These are phyloP conservation scores for Drosophila bocqueti DNA, from an alignment of 1,140 invertebrate genomes.

Conservation along the genomic window DNA sequence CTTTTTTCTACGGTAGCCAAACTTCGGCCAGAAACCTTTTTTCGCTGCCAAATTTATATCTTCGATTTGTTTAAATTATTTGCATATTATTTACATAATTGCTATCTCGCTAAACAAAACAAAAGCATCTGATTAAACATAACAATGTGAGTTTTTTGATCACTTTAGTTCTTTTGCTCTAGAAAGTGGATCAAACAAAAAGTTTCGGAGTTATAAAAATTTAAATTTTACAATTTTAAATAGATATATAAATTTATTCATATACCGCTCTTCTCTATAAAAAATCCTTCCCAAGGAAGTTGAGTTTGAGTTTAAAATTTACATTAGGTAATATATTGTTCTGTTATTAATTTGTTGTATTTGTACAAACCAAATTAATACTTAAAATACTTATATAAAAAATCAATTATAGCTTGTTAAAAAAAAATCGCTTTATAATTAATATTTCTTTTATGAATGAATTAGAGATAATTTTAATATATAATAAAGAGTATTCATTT, in stretches of 20 bases:
- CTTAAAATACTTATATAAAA: no score
- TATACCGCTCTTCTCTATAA: background rate
- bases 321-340: no score
- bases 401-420: no score
- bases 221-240: background rate
- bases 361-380: no score
- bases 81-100: constrained; percentile 54
- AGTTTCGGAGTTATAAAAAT: background rate
- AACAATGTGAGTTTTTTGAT: background rate
- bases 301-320: no score
- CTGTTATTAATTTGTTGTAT: no score
- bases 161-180: background rate
- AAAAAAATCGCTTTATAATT: no score
- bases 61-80: constrained; percentile 45
- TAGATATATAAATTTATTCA: background rate
- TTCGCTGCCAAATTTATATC: constrained; percentile 30
- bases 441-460: no score
- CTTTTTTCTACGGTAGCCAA: constrained; percentile 46
- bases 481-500: no score
- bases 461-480: no score
- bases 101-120: constrained; percentile 22
- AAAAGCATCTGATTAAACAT: constrained; percentile 7
- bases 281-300: no score
- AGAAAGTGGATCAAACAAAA: constrained; percentile 24
- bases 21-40: constrained; percentile 39